Evolutionary conservation across 2,888 invertebrate genomes (phyloP).

Genomic region (Arrhopalites spinosus): DNA sequence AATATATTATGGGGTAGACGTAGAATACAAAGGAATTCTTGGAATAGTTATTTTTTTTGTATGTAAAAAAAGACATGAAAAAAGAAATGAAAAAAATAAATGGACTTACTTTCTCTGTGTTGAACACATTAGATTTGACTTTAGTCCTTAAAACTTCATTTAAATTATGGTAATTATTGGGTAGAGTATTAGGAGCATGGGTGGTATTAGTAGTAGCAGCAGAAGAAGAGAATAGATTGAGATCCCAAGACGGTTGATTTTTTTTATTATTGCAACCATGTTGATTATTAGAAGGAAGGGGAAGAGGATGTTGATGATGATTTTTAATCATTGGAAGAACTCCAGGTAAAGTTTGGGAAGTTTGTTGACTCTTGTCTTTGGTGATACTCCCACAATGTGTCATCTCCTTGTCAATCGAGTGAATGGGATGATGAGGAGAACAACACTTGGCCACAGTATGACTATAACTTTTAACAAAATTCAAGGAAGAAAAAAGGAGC

Average conservation of each 20-base stretch:
- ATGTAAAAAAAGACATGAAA: too few species aligned
- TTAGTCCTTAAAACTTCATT: slow-evolving; percentile 18
- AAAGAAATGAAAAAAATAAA: not conserved
- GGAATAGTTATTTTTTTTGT: too few species aligned
- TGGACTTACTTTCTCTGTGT: slow-evolving; percentile 5
- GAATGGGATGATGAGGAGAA: not conserved
- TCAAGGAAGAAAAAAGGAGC: slow-evolving; percentile 31
- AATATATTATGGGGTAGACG: too few species aligned
- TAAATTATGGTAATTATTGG: slow-evolving; percentile 32
- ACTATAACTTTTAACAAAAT: slow-evolving; percentile 20
- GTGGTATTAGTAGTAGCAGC: too few species aligned
- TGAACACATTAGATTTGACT: not conserved
- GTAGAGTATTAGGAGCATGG: slow-evolving; percentile 10
- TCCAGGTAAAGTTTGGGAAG: slow-evolving; percentile 7
- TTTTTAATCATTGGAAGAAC: slow-evolving; percentile 22
- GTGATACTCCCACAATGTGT: slow-evolving; percentile 8
- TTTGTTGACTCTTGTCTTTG: slow-evolving; percentile 26
- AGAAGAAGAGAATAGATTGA: slow-evolving; percentile 24
- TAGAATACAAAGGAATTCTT: too few species aligned
- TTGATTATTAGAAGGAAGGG: not conserved
- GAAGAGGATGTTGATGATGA: not conserved
- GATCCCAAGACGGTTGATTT: slow-evolving; percentile 26
- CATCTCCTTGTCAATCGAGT: not conserved
- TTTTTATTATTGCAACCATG: not conserved
- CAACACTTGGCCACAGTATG: slow-evolving; percentile 16